Base-by-base conservation (phyloP, 2,113 vertebrate species). In the Ameiurus melas region DNA sequence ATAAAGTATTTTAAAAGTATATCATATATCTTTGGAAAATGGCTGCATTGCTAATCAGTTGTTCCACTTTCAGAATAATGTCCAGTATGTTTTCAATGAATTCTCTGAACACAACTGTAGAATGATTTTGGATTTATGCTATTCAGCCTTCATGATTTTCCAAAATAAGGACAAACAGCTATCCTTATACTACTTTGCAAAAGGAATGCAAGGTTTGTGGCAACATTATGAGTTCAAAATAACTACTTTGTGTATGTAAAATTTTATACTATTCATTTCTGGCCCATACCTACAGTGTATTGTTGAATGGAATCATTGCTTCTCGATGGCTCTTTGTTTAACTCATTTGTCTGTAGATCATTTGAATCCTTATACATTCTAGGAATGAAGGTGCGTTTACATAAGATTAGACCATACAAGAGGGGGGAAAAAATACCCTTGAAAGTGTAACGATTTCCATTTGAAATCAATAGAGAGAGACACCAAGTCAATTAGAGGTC, bases 391-490 rank as follows among this genome's bases (percentile, higher is more conserved):
- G 25, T 30, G 27, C 25, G 25, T 86, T 81, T 81, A 68, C 77
- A 55, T 57, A 27, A 68, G 75, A 70, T 80, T 66, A 80, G 60
- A 36, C 30, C 5, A 57, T 58, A 75, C 20, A 36, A 73, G 20
- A 36, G 66, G 10, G 83, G 10, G 1, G 20, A 47, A 47, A 75
- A 58, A 47, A 33, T 12, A 25, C 13, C 8, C 9, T 71, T 64
- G 36, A 64, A 51, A 64, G 73, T 86, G 57, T 79, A 79, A 62
- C 2, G 73, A 86, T 64, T 86, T 27, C 19, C 43, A 30, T 70
- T 70, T 22, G 27, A 83, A 62, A 83, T 79, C 39, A 64, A 86
- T 86, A 33, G 16, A 78, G 27, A 78, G 57, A 51, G 58, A 75
- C 25, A 51, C 71, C 25, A 55, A 80, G 43, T 55, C 60, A 55